phyloP scores from a whole-genome alignment of 1,140 invertebrate species.

The Aphaenogaster floridana region DNA sequence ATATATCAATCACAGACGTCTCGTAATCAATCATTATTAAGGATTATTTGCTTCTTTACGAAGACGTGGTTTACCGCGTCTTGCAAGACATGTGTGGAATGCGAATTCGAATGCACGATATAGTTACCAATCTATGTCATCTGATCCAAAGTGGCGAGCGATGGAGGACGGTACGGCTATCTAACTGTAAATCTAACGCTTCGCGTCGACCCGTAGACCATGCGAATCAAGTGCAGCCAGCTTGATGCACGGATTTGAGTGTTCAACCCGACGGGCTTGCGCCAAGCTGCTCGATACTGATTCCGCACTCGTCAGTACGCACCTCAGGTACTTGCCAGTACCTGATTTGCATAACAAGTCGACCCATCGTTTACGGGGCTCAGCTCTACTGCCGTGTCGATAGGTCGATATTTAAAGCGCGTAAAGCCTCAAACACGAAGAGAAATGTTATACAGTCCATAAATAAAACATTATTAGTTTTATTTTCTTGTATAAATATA shows the following conservation, averaged over 20 bases:
- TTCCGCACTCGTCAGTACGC: conserved; percentile 49
- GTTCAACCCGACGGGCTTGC: conserved; percentile 22
- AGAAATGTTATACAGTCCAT: not conserved
- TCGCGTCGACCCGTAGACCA: conserved; percentile 63
- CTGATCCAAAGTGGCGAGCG: conserved; percentile 53
- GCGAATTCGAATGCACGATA: not conserved
- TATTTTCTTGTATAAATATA: not conserved
- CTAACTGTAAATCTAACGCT: conserved; percentile 81
- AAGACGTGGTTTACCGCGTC: not conserved
- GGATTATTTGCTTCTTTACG: not conserved
- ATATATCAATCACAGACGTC: not conserved
- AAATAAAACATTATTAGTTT: conserved; percentile 2
- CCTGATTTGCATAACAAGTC: conserved; percentile 73
- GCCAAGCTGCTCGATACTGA: conserved; percentile 16
- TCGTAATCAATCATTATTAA: not conserved
- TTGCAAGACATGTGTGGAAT: not conserved
- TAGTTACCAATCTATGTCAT: conserved; percentile 67
- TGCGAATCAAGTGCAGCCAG: conserved; percentile 67
- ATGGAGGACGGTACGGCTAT: conserved; percentile 63
- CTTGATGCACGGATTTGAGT: conserved; percentile 7
- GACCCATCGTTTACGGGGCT: conserved; percentile 46
- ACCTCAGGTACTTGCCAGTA: conserved; percentile 45
- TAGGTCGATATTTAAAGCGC: conserved; percentile 61
- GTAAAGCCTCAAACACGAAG: not conserved
- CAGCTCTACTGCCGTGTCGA: not conserved